Percentiles rank a stretch among this genome's conserved stretches.
phyloP scores from a whole-genome alignment of 2,113 vertebrate genomes.

The Gavialis gangeticus region DNA sequence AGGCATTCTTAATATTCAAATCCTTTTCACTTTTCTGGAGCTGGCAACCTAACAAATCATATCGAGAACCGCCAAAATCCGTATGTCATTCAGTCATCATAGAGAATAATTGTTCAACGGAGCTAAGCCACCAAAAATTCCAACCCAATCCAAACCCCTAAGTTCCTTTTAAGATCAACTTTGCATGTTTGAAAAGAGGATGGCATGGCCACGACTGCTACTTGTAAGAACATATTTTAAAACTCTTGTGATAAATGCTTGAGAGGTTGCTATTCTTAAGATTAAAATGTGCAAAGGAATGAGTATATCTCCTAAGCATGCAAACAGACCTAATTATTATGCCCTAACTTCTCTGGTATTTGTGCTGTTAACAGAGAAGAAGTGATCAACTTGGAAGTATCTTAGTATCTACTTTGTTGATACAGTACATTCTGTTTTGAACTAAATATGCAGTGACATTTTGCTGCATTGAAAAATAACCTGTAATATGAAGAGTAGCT shows the following conservation, averaged over 20 bases:
- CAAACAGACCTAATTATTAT: neutral
- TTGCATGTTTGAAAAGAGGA: neutral
- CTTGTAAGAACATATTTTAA: neutral
- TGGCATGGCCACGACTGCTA: neutral
- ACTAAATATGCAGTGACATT: neutral
- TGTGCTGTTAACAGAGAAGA: neutral
- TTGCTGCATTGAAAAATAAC: neutral
- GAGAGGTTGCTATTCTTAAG: neutral
- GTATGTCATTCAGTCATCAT: accelerated
- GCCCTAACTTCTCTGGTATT: accelerated
- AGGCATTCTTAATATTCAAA: neutral
- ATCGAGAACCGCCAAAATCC: neutral
- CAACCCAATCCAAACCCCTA: neutral
- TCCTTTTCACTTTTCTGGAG: neutral
- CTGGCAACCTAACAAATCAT: neutral
- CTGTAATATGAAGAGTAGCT: neutral
- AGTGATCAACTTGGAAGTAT: accelerated
- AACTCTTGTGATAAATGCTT: neutral
- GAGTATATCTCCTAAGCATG: neutral
- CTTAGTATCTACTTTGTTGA: neutral
- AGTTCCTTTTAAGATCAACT: neutral
- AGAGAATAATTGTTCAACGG: neutral
- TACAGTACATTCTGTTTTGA: accelerated
- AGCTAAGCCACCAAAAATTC: neutral
- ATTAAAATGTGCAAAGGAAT: neutral